Conservation (phyloP, 2,888 invertebrate species). For the Nudaria mundana region DNA sequence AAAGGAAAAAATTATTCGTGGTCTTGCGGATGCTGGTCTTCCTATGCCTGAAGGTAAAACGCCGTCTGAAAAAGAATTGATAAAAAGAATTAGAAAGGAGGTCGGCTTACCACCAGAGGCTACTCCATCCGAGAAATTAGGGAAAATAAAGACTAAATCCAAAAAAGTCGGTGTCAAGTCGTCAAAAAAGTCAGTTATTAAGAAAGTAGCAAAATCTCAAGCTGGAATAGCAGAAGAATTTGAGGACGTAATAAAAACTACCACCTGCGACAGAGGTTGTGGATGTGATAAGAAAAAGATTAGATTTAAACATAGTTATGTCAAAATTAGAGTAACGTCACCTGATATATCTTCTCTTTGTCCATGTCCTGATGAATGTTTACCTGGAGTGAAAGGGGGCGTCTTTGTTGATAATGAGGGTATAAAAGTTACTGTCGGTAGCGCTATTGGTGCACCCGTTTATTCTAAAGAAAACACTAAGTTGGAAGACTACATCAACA, state of each 20-base stretch:
- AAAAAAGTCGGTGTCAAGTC: constrained; percentile 21
- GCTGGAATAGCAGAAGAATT: constrained; percentile 43
- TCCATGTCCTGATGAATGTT: constrained; percentile 56
- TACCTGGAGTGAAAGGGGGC: constrained; percentile 54
- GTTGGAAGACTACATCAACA: too few relatives aligned
- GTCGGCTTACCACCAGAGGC: constrained; percentile 25
- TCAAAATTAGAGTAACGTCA: constrained; percentile 61
- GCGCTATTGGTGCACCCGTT: constrained; percentile 42
- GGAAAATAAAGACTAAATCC: constrained; percentile 3
- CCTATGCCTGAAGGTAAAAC: constrained; percentile 12
- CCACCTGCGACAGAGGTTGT: constrained; percentile 57
- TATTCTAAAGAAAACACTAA: constrained; percentile 19
- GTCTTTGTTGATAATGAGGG: constrained; percentile 58
- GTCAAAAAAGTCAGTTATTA: constrained; percentile 14
- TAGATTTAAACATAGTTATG: constrained; percentile 62
- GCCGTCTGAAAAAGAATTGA: neutral
- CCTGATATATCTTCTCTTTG: constrained; percentile 61
- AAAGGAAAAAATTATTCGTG: constrained; percentile 26
- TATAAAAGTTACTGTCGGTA: constrained; percentile 60
- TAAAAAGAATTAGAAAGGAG: constrained; percentile 1
- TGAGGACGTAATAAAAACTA: constrained; percentile 53
- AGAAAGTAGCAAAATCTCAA: constrained; percentile 18
- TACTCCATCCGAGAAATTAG: constrained; percentile 1
- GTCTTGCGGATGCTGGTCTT: constrained; percentile 1
- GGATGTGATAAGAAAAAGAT: constrained; percentile 66